Evolutionary conservation across 2,797 vertebrate genomes (phyloP).

Genomic region (Poecilia gillii): DNA sequence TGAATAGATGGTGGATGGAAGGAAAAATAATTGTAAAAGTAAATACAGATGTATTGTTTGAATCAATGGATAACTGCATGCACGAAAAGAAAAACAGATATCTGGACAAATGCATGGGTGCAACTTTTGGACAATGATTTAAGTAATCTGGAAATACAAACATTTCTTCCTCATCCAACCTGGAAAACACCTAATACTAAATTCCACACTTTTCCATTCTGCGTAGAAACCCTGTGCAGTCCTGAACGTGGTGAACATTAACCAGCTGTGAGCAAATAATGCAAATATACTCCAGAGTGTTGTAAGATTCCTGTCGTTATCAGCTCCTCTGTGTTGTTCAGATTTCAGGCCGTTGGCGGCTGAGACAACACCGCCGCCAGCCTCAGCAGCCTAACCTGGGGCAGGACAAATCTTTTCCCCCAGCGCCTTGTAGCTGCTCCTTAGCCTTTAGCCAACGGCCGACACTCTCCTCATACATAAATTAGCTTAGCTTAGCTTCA

Average conservation of each 20-base stretch:
- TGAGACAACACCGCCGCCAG: conserved; percentile 63
- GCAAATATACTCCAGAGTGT: conserved; percentile 1
- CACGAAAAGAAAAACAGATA: not conserved
- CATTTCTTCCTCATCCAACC: not conserved
- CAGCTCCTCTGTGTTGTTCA: conserved; percentile 21
- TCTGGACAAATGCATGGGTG: not conserved
- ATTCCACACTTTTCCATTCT: not conserved
- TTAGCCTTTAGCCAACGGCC: conserved; percentile 78
- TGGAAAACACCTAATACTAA: not conserved
- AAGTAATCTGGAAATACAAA: not conserved
- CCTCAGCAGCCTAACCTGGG: conserved; percentile 71
- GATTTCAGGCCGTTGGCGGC: conserved; percentile 58
- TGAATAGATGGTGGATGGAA: not conserved
- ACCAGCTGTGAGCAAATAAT: conserved; percentile 37
- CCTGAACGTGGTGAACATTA: conserved; percentile 28
- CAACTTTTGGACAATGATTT: not conserved
- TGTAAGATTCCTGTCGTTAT: conserved; percentile 16
- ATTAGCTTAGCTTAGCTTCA: conserved; percentile 68
- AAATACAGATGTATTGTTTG: not conserved
- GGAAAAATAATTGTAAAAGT: not conserved
- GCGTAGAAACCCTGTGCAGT: not conserved
- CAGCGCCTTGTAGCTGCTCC: conserved; percentile 76
- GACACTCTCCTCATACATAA: conserved; percentile 61
- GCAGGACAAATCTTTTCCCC: conserved; percentile 69
- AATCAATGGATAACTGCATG: not conserved